These are phyloP conservation scores for Cantharis lateralis DNA, from an alignment of 2,888 invertebrate species.

Conservation along the genomic window DNA sequence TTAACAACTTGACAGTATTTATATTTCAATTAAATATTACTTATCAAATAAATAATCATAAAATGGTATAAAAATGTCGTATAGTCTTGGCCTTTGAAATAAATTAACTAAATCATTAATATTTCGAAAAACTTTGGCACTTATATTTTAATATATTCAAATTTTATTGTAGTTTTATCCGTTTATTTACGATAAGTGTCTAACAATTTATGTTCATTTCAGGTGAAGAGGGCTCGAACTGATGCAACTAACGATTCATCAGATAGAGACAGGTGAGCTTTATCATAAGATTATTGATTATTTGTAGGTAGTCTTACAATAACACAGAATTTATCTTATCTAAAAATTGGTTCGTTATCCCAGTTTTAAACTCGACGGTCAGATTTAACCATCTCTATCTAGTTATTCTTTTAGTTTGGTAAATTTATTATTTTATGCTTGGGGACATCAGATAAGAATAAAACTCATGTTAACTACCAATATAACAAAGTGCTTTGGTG, in stretches of 20 bases:
- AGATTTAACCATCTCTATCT: background rate
- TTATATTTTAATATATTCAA: slow-evolving; percentile 1
- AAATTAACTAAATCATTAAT: background rate
- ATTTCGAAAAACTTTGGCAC: slow-evolving; percentile 3
- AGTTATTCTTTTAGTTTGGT: slow-evolving; percentile 4
- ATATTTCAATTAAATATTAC: background rate
- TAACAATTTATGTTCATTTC: slow-evolving; percentile 32
- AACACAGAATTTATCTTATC: background rate
- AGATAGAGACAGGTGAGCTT: slow-evolving; percentile 70
- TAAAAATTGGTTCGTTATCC: background rate
- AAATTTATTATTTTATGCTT: slow-evolving; percentile 1
- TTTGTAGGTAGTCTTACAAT: background rate
- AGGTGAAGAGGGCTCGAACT: slow-evolving; percentile 74
- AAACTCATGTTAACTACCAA: slow-evolving; percentile 16
- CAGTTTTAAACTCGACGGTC: background rate
- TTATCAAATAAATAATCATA: background rate
- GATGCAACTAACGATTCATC: slow-evolving; percentile 65
- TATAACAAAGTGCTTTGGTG: slow-evolving; percentile 18
- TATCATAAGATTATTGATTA: background rate
- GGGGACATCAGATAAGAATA: slow-evolving; percentile 23
- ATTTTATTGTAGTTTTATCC: background rate
- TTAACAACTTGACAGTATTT: background rate
- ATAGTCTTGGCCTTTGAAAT: background rate
- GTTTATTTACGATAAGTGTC: background rate
- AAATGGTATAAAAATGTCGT: background rate